Conservation (phyloP, 2,888 invertebrate species). For the Ichneumoninae sp. region DNA sequence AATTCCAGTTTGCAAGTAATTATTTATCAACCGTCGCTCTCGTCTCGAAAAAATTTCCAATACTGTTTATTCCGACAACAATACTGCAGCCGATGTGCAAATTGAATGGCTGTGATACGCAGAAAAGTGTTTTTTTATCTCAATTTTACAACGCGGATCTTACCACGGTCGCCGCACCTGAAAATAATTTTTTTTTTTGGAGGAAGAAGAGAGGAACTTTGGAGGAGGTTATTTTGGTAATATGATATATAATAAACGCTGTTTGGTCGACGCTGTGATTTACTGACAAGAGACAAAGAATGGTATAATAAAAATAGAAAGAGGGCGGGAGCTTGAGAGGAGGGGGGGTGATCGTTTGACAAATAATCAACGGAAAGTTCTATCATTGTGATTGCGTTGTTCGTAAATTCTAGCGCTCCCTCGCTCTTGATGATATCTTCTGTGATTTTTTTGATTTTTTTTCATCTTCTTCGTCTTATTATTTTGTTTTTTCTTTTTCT, state of each 20-base stretch:
- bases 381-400: constrained; percentile 57
- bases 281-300: constrained; percentile 49
- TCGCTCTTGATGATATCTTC: constrained; percentile 37
- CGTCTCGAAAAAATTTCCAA: too few species aligned
- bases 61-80: too few species aligned
- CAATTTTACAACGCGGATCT: too few species aligned
- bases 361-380: constrained; percentile 53
- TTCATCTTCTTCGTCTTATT: constrained; percentile 22
- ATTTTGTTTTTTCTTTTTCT: constrained; percentile 35
- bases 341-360: constrained; percentile 18
- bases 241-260: constrained; percentile 15
- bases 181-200: neutral
- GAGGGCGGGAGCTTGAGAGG: neutral
- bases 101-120: too few species aligned
- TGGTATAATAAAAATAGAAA: constrained; percentile 59
- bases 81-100: too few species aligned
- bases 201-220: neutral
- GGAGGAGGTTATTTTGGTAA: constrained; percentile 17
- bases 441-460: constrained; percentile 20
- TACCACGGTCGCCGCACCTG: neutral
- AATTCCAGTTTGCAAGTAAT: too few species aligned
- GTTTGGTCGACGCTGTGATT: constrained; percentile 58
- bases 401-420: constrained; percentile 46
- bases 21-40: too few species aligned
- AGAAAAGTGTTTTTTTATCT: too few species aligned